Percentiles rank a stretch among this genome's conserved stretches.
Conservation (phyloP, 1,140 invertebrate genomes). For the Artemia franciscana region DNA sequence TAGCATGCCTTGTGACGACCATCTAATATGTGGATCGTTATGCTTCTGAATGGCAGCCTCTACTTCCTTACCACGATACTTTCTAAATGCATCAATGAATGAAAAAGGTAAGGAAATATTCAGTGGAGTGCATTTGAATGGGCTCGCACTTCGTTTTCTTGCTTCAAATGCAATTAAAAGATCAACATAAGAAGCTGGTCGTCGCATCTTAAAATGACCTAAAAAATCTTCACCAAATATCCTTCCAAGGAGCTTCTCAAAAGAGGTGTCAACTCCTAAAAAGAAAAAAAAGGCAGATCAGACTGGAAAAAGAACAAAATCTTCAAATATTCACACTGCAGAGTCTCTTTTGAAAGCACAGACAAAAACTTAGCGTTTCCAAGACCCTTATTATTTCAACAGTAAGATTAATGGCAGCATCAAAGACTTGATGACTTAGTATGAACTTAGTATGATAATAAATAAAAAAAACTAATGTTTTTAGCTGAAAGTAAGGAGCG, state of each 20-base stretch:
- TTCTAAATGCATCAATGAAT: slow-evolving; percentile 32
- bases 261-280: slow-evolving; percentile 28
- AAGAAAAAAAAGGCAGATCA: slow-evolving; percentile 3
- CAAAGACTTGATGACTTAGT: too few relatives aligned
- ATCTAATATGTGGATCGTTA: slow-evolving; percentile 26
- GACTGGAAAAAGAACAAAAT: too few relatives aligned
- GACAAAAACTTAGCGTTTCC: too few relatives aligned
- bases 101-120: slow-evolving; percentile 33
- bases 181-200: slow-evolving; percentile 31
- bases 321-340: too few relatives aligned
- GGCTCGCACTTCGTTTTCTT: slow-evolving; percentile 28
- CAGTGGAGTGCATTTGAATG: slow-evolving; percentile 23
- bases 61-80: slow-evolving; percentile 23
- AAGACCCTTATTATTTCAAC: too few relatives aligned
- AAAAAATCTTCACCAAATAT: slow-evolving; percentile 31
- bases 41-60: slow-evolving; percentile 24
- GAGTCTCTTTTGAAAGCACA: too few relatives aligned
- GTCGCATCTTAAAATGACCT: slow-evolving; percentile 24
- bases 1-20: slow-evolving; percentile 34
- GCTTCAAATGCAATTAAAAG: slow-evolving; percentile 32
- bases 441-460: too few relatives aligned
- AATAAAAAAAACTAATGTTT: too few relatives aligned
- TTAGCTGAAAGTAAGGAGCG: too few relatives aligned
- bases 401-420: too few relatives aligned
- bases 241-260: slow-evolving; percentile 25